A percentile compares a stretch with the other conserved stretches of the same genome.
Evolutionary conservation across 2,888 invertebrate species (phyloP).

Genomic region (Napeogenes inachia): DNA sequence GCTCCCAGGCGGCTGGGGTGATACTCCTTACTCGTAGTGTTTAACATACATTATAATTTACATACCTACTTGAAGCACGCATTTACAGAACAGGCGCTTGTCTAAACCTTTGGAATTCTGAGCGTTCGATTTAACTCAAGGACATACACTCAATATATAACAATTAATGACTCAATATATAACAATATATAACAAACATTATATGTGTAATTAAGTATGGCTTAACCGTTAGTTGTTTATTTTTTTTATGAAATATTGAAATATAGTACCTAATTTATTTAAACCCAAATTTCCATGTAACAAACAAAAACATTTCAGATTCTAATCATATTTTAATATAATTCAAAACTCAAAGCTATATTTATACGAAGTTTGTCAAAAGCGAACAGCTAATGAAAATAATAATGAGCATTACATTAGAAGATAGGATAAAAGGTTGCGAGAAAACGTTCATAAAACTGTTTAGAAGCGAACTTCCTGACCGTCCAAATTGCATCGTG

Average conservation of each 20-base stretch:
- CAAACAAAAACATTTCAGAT: too few relatives aligned
- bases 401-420: slow-evolving; percentile 10
- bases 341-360: too few relatives aligned
- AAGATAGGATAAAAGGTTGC: slow-evolving; percentile 10
- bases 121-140: neutral
- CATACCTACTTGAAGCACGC: neutral
- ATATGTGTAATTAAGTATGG: too few relatives aligned
- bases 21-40: neutral
- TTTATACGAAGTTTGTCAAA: slow-evolving; percentile 7
- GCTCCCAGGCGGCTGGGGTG: too few relatives aligned
- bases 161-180: too few relatives aligned
- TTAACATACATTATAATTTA: neutral
- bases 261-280: too few relatives aligned
- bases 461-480: slow-evolving; percentile 13
- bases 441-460: slow-evolving; percentile 10
- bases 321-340: too few relatives aligned
- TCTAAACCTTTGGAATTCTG: neutral
- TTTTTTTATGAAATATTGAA: too few relatives aligned
- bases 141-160: too few relatives aligned
- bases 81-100: neutral
- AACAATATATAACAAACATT: too few relatives aligned
- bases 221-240: too few relatives aligned
- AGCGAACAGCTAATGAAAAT: slow-evolving; percentile 15
- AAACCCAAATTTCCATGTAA: too few relatives aligned
- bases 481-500: slow-evolving; percentile 13